These are phyloP conservation scores for Esox niger DNA, from an alignment of 2,113 vertebrate genomes.

Conservation along the genomic window DNA sequence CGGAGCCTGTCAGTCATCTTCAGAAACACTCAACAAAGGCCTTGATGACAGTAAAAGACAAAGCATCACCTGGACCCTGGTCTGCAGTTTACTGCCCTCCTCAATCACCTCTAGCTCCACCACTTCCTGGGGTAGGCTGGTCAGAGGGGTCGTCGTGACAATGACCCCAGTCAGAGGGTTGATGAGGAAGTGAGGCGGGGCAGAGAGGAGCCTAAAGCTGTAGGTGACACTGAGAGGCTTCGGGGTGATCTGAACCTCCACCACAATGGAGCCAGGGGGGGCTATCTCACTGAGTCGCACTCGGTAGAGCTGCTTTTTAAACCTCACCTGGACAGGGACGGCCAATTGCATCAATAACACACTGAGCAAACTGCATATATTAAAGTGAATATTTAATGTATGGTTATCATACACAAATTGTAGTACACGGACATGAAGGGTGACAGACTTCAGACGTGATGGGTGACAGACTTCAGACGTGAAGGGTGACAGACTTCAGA, in stretches of 20 bases:
- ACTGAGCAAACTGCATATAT: too few relatives aligned
- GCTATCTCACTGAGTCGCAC: slow-evolving; percentile 88
- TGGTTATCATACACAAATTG: too few relatives aligned
- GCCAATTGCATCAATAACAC: too few relatives aligned
- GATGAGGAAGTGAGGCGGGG: slow-evolving; percentile 83
- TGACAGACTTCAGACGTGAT: too few relatives aligned
- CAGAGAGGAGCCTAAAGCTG: slow-evolving; percentile 74
- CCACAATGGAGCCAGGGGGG: slow-evolving; percentile 86
- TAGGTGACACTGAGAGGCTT: slow-evolving; percentile 82
- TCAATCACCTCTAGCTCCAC: slow-evolving; percentile 81
- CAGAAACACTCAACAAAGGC: too few relatives aligned
- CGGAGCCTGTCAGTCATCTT: too few relatives aligned
- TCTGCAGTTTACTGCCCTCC: slow-evolving; percentile 72
- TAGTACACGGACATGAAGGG: too few relatives aligned
- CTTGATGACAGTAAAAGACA: too few relatives aligned
- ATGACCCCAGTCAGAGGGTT: slow-evolving; percentile 87
- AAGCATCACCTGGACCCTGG: slow-evolving; percentile 58
- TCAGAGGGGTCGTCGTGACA: slow-evolving; percentile 78
- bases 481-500: too few relatives aligned
- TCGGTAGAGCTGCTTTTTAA: slow-evolving; percentile 84
- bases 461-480: too few relatives aligned
- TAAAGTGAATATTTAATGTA: too few relatives aligned
- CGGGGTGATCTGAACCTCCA: slow-evolving; percentile 78
- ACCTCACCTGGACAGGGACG: slow-evolving; percentile 65
- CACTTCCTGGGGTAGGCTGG: slow-evolving; percentile 75